These are phyloP conservation scores for Drymonia ruficornis DNA, from an alignment of 2,888 invertebrate species.

Conservation along the genomic window DNA sequence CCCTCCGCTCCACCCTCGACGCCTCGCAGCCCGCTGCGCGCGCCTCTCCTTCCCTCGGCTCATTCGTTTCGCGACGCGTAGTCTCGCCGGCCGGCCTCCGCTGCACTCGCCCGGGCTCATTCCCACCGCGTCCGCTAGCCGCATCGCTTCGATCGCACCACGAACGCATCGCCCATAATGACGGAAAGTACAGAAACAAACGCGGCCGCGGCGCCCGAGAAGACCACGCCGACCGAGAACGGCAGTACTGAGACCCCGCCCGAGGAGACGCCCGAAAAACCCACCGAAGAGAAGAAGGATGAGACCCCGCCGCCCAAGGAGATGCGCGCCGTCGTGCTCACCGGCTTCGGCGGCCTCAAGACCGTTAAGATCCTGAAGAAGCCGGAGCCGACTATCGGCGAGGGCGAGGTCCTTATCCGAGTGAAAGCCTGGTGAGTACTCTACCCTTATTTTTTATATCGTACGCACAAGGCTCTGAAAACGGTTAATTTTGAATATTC, in stretches of 20 bases:
- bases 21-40: slow-evolving; percentile 59
- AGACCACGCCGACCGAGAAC: slow-evolving; percentile 81
- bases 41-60: slow-evolving; percentile 74
- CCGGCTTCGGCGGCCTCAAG: slow-evolving; percentile 94
- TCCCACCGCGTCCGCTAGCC: slow-evolving; percentile 70
- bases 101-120: slow-evolving; percentile 64
- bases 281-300: slow-evolving; percentile 83
- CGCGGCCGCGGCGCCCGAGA: slow-evolving; percentile 82
- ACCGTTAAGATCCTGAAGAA: slow-evolving; percentile 93
- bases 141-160: slow-evolving; percentile 62
- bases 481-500: slow-evolving; percentile 11
- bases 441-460: slow-evolving; percentile 17
- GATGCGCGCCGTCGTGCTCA: slow-evolving; percentile 93
- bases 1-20: slow-evolving; percentile 45
- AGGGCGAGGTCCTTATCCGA: slow-evolving; percentile 92
- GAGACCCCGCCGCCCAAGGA: slow-evolving; percentile 88
- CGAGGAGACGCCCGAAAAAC: slow-evolving; percentile 81
- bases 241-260: slow-evolving; percentile 76
- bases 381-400: slow-evolving; percentile 88
- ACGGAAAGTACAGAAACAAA: slow-evolving; percentile 82
- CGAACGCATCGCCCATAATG: slow-evolving; percentile 57
- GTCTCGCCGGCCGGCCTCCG: slow-evolving; percentile 74
- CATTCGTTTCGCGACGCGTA: slow-evolving; percentile 83
- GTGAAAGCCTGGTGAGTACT: slow-evolving; percentile 93
- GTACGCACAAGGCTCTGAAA: neutral